Evolutionary conservation across 2,888 invertebrate species (phyloP).

Genomic region (Leptopilina drosophilae): DNA sequence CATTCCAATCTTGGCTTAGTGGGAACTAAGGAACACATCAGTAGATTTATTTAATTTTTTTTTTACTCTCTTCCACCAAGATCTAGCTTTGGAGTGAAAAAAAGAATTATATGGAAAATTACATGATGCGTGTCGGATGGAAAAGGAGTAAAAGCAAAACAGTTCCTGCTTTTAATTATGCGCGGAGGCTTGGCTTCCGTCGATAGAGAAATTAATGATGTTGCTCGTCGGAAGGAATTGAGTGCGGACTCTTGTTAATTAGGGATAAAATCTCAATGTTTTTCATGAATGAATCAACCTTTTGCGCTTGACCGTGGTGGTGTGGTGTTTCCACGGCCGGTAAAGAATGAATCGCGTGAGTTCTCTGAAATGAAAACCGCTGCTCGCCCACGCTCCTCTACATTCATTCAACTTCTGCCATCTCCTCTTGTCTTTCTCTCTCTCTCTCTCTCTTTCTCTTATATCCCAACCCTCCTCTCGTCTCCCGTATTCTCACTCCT

Average conservation of each 20-base stretch:
- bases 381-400: slow-evolving; percentile 71
- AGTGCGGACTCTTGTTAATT: slow-evolving; percentile 71
- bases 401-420: slow-evolving; percentile 71
- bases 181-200: slow-evolving; percentile 29
- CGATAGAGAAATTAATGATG: slow-evolving; percentile 65
- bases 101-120: slow-evolving; percentile 1
- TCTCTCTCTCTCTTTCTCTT: slow-evolving; percentile 39
- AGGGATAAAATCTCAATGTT: slow-evolving; percentile 68
- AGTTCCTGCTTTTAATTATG: slow-evolving; percentile 38
- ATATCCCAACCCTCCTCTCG: slow-evolving; percentile 41
- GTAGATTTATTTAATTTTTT: not conserved
- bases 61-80: not conserved
- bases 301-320: slow-evolving; percentile 47
- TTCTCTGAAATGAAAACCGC: slow-evolving; percentile 53
- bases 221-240: slow-evolving; percentile 62
- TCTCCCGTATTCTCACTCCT: slow-evolving; percentile 39
- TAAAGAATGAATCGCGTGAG: slow-evolving; percentile 42
- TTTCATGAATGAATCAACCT: slow-evolving; percentile 70
- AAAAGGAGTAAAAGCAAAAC: slow-evolving; percentile 35
- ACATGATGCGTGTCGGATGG: slow-evolving; percentile 28
- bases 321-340: slow-evolving; percentile 41
- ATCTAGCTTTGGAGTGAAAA: not conserved
- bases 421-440: slow-evolving; percentile 48
- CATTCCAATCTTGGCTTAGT: not conserved
- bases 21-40: slow-evolving; percentile 18